These are phyloP conservation scores for Engystomops pustulosus DNA, from an alignment of 2,113 vertebrate genomes.

Conservation along the genomic window DNA sequence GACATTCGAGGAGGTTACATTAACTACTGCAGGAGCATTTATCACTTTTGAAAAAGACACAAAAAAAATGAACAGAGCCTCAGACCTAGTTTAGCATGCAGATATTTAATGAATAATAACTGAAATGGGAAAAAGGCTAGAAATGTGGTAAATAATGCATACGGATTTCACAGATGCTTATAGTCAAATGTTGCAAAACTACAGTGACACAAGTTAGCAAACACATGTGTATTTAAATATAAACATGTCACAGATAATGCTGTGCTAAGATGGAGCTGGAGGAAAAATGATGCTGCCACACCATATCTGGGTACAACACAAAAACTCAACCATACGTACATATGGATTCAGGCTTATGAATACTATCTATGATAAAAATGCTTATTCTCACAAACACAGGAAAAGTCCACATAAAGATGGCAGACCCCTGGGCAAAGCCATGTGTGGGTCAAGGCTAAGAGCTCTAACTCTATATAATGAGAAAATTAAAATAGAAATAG, in stretches of 20 bases:
- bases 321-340: neutral
- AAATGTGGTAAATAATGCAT: conserved; percentile 55
- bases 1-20: conserved; percentile 63
- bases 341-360: neutral
- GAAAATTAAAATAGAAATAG: no score
- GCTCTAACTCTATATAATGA: no score
- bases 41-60: conserved; percentile 49
- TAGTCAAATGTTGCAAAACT: neutral
- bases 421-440: neutral
- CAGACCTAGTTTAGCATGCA: conserved; percentile 36
- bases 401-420: neutral
- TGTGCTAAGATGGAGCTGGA: neutral
- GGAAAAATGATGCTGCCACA: neutral
- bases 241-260: neutral
- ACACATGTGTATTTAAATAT: neutral
- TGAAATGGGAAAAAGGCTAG: neutral
- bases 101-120: conserved; percentile 9
- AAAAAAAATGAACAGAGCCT: conserved; percentile 60
- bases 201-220: neutral
- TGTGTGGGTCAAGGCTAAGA: no score
- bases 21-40: conserved; percentile 62
- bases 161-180: neutral
- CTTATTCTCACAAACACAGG: neutral
- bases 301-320: neutral
- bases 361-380: neutral